A percentile compares a stretch with the other conserved stretches of the same genome.
Conservation (phyloP, 2,888 invertebrate species). For the Augochlorella aurata region DNA sequence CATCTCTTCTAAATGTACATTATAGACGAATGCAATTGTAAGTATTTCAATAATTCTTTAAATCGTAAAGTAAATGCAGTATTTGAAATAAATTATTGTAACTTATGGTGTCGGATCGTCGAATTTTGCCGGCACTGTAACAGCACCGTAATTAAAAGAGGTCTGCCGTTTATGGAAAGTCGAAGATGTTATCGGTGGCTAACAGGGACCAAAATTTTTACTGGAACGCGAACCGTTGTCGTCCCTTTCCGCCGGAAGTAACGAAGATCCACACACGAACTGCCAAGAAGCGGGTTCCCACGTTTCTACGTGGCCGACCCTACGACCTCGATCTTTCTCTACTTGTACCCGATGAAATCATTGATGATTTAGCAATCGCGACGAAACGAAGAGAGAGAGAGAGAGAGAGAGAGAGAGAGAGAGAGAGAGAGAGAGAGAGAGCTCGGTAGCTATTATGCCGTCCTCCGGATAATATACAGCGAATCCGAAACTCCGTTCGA, state of each 20-base stretch:
- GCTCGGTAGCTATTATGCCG: constrained; percentile 13
- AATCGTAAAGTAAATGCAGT: not conserved
- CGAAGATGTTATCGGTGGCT: not conserved
- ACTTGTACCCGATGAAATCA: constrained; percentile 49
- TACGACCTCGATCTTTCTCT: constrained; percentile 58
- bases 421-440: constrained; percentile 23
- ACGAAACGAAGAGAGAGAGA: constrained; percentile 32
- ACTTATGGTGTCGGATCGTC: not conserved
- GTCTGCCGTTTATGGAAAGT: not conserved
- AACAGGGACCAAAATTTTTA: constrained; percentile 14
- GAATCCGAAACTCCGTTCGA: constrained; percentile 1
- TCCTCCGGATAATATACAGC: constrained; percentile 21
- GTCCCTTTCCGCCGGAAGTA: constrained; percentile 47
- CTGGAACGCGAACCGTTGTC: constrained; percentile 12
- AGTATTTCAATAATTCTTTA: not conserved
- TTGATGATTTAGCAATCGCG: constrained; percentile 59
- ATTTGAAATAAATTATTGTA: not conserved
- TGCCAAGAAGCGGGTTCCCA: constrained; percentile 59
- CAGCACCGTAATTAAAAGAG: not conserved
- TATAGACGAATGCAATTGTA: not conserved
- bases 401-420: constrained; percentile 19
- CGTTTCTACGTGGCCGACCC: constrained; percentile 63
- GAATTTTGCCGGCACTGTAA: not conserved
- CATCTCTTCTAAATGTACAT: not conserved
- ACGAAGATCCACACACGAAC: constrained; percentile 33